phyloP scores from a whole-genome alignment of 2,797 vertebrate genomes.

The Microcaecilia unicolor region DNA sequence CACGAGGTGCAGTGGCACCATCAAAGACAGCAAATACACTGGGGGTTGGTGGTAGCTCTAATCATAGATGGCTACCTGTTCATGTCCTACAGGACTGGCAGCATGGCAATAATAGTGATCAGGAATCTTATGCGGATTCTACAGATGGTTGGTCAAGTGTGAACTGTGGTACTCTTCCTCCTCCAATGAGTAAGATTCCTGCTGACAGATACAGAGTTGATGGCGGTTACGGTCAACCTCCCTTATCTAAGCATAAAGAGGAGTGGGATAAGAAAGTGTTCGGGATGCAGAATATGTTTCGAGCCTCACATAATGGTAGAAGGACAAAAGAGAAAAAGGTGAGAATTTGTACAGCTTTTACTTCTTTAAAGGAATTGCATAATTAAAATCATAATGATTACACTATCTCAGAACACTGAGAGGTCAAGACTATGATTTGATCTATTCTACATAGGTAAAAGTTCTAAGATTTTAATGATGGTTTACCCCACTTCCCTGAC shows the following conservation, averaged over 20 bases:
- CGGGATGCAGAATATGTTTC: constrained; percentile 59
- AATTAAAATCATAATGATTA: no score
- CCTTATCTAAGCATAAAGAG: constrained; percentile 64
- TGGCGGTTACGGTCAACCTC: constrained; percentile 58
- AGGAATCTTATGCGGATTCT: constrained; percentile 94
- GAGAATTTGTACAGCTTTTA: no score
- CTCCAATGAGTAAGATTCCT: constrained; percentile 95
- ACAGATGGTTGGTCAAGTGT: constrained; percentile 94
- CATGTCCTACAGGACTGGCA: constrained; percentile 88
- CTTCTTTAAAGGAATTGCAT: no score
- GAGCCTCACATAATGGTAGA: constrained; percentile 48
- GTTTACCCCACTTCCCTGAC: no score
- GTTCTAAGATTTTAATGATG: no score
- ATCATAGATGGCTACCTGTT: constrained; percentile 84
- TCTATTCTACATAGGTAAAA: neutral
- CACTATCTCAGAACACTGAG: no score
- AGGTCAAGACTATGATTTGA: no score
- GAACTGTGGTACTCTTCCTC: constrained; percentile 93
- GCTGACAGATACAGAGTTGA: constrained; percentile 89
- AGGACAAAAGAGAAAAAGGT: constrained; percentile 77
- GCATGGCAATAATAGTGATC: constrained; percentile 79
- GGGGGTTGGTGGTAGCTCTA: constrained; percentile 44
- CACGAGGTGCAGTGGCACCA: constrained; percentile 56
- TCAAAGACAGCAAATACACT: constrained; percentile 54
- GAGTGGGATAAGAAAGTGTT: constrained; percentile 88